These are phyloP conservation scores for Glareola pratincola DNA, from an alignment of 2,113 vertebrate species.

Conservation along the genomic window DNA sequence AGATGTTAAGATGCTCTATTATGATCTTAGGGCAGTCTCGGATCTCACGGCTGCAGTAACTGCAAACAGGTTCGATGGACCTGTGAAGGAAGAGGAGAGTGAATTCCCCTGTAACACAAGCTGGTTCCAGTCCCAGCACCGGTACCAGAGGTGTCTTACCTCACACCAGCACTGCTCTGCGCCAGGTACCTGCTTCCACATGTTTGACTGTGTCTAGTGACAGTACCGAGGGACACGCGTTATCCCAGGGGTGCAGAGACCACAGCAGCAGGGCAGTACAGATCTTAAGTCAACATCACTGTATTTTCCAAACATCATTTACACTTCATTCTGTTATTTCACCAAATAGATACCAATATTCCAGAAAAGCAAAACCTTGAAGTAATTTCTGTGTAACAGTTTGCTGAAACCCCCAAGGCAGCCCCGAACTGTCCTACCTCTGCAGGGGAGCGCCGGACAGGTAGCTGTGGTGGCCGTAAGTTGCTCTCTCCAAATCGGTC, in stretches of 20 bases:
- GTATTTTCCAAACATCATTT: neutral
- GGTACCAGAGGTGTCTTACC: neutral
- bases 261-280: neutral
- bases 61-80: slow-evolving; percentile 72
- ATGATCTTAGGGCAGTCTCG: slow-evolving; percentile 85
- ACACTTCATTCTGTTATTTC: neutral
- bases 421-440: neutral
- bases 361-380: neutral
- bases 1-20: slow-evolving; percentile 86
- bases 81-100: neutral
- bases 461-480: slow-evolving; percentile 65
- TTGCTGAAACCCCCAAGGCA: neutral
- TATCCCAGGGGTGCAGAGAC: neutral
- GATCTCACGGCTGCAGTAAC: slow-evolving; percentile 81
- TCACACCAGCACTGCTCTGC: neutral
- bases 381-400: neutral
- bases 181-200: neutral
- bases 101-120: neutral
- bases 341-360: neutral
- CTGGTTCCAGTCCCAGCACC: neutral
- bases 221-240: neutral
- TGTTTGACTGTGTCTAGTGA: neutral
- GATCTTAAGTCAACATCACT: neutral
- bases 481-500: slow-evolving; percentile 49
- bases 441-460: slow-evolving; percentile 62